Base-by-base conservation (phyloP, 2,797 vertebrate genomes). In the Gallinago solitaria region DNA sequence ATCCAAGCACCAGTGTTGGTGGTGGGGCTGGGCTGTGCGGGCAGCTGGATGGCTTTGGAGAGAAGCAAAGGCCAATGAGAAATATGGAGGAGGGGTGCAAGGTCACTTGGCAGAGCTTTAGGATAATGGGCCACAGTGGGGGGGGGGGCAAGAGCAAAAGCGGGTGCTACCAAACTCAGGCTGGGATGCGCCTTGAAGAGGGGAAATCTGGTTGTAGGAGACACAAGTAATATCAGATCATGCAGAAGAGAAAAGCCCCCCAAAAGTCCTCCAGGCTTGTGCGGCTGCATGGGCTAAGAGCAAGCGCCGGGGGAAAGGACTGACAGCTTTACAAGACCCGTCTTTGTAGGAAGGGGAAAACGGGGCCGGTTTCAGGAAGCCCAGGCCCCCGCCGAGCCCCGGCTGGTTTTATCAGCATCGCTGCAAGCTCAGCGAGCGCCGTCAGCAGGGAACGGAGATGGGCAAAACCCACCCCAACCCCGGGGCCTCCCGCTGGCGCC, bases 291-390 rank as follows among this genome's bases (percentile, higher is more conserved):
- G 28, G 5, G 9, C n/a, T 24, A 16, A 64, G 83, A 51, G 19
- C 1, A 1, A 32, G 23, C 3, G 0, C 0, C 4, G 64, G 63
- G 56, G 65, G 79, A 41, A 85, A 60, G 0, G 1, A 16, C 2
- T 1, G 0, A 1, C 19, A 1, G 5, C 65, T 67, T 35, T 25
- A 11, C 18, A 3, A 81, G 77, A 69, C 16, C 7, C 1, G 1
- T 50, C 25, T 37, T 54, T 1, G 3, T 10, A 25, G 80, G 83
- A 90, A 91, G 68, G 74, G 76, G 57, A 81, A 84, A 91, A 69
- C 2, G 3, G 76, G 50, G 53, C 20, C 0, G 0, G 2, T 96
- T 93, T 95, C 15, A 7, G 93, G 85, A 94, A 96, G 80, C 71
- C 27, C 1, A 7, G 6, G 16, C 37, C 78, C 35, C 73, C 1